Evolutionary conservation across 2,888 invertebrate species (phyloP), one percentile per base, ranked within the genome.

Genomic region (Synergus itoensis): DNA sequence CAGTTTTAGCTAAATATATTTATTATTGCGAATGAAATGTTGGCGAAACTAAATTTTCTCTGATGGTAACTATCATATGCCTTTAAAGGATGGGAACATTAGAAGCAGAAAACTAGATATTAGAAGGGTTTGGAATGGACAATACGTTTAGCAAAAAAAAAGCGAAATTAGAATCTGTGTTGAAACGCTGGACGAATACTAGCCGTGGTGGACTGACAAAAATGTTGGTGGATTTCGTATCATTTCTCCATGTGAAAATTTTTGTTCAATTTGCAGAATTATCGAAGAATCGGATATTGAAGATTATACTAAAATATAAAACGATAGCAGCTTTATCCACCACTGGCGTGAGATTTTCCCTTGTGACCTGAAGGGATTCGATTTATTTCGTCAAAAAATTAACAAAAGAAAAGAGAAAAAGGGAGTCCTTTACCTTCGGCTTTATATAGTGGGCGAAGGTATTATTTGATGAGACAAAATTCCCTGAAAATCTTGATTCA

Each of bases 291-390:
- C 53, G 65, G 28, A 28, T 28, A 36, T 36, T 36, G 36, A 48
- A 21, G 18, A 14, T 45, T 45, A 1, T 45, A 67, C 9, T 53
- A 9, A 48, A 53, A n/a, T 18, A 9, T 48, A 11, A 16, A 12
- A 69, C 53, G 73, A 36, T 73, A 40, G n/a, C n/a, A 53, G 48
- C 8, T 48, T 5, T 64, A 83, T 82, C 81, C 85, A 82, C 77
- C 84, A 81, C 77, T 79, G 83, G 53, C 77, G 73, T 57, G 80
- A 81, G 67, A 81, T 63, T 65, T 83, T 82, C 45, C 62, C 65
- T 76, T 8, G 77, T 79, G 60, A 80, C 63, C 77, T 77, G 62
- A 76, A 41, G 60, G 67, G 75, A 77, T 69, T 53, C 48, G 48
- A 69, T 48, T 48, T 48, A 36, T 3, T 73, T 11, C 21, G 28